Evolutionary conservation across 2,888 invertebrate species (phyloP).

Genomic region (Oithona nana): DNA sequence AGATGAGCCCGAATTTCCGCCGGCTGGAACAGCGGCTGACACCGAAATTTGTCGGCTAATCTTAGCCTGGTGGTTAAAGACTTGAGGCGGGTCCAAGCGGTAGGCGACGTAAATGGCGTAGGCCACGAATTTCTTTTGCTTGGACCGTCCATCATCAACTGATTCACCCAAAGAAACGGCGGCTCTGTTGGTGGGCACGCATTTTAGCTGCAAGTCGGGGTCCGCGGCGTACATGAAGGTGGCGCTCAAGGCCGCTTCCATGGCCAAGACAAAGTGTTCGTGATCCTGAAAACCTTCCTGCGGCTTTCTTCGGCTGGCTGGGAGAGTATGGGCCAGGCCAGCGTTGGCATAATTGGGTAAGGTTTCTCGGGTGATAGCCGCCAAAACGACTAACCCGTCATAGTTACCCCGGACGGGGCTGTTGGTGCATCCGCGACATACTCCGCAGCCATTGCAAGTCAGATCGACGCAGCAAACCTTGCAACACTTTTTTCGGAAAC

Average conservation of each 20-base stretch:
- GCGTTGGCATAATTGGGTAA: neutral
- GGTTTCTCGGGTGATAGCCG: conserved; percentile 8
- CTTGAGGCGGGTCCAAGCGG: neutral
- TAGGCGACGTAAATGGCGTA: conserved; percentile 9
- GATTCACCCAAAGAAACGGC: neutral
- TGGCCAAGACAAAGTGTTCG: neutral
- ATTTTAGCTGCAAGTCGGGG: neutral
- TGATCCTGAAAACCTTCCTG: neutral
- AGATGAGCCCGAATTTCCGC: too few species aligned
- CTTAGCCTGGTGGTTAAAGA: neutral
- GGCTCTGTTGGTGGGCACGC: neutral
- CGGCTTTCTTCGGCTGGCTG: neutral
- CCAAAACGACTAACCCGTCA: conserved; percentile 12
- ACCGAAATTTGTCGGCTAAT: neutral
- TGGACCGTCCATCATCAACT: neutral
- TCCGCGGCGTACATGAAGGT: neutral
- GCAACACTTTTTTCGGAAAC: conserved; percentile 11
- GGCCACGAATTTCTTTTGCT: neutral
- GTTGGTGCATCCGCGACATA: neutral
- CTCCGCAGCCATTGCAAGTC: conserved; percentile 3
- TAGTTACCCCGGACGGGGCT: conserved; percentile 10
- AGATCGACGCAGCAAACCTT: conserved; percentile 14
- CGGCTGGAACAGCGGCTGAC: too few species aligned
- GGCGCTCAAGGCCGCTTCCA: neutral
- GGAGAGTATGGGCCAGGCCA: neutral